phyloP scores from a whole-genome alignment of 2,888 invertebrate species.

The Monochamus alternatus region DNA sequence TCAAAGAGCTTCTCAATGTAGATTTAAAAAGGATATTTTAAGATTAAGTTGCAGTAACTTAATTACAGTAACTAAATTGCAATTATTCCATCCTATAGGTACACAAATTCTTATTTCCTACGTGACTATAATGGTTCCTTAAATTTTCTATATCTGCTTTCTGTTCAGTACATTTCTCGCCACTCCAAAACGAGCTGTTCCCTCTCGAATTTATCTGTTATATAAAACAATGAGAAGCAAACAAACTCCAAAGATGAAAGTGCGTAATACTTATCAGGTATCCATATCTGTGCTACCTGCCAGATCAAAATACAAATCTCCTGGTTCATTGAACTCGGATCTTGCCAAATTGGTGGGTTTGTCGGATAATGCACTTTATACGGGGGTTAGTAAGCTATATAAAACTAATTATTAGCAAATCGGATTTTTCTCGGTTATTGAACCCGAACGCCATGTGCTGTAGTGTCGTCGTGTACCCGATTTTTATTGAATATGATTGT shows the following conservation, averaged over 20 bases:
- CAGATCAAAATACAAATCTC: constrained; percentile 3
- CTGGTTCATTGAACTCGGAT: constrained; percentile 32
- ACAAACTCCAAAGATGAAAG: background rate
- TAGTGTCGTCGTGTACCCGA: constrained; percentile 46
- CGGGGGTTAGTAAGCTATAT: constrained; percentile 52
- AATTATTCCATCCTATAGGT: too few relatives aligned
- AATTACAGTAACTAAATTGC: too few relatives aligned
- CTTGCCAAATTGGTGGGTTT: constrained; percentile 49
- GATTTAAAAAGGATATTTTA: too few relatives aligned
- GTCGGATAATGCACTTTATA: constrained; percentile 50
- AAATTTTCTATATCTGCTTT: too few relatives aligned
- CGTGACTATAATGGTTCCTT: too few relatives aligned
- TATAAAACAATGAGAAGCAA: constrained; percentile 31
- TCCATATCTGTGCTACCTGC: constrained; percentile 1
- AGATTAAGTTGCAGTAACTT: too few relatives aligned
- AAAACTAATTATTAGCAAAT: constrained; percentile 52
- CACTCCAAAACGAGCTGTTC: too few relatives aligned
- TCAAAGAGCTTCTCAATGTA: too few relatives aligned
- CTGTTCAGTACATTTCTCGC: too few relatives aligned
- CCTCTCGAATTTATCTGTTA: background rate
- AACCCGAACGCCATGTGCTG: constrained; percentile 42
- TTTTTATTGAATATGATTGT: constrained; percentile 43
- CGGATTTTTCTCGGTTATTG: constrained; percentile 51
- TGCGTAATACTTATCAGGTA: constrained; percentile 8
- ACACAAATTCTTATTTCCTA: too few relatives aligned